Conservation (phyloP, 2,113 vertebrate species). For the Sorex araneus region DNA sequence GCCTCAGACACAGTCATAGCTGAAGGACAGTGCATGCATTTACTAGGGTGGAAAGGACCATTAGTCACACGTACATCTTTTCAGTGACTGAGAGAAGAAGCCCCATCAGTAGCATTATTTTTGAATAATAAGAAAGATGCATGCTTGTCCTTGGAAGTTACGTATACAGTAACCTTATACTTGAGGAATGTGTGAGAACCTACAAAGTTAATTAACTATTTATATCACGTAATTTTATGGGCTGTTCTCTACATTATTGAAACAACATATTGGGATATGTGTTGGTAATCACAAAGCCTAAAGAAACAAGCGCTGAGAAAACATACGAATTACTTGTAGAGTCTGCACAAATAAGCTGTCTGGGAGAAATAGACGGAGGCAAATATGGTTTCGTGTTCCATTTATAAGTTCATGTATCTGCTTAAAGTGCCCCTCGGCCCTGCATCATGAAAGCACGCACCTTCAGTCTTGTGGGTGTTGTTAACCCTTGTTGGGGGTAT, state of each 20-base stretch:
- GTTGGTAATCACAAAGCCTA: neutral
- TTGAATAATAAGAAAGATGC: constrained; percentile 78
- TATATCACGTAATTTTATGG: neutral
- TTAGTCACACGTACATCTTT: constrained; percentile 80
- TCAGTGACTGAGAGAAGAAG: constrained; percentile 73
- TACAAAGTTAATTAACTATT: constrained; percentile 64
- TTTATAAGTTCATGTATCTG: neutral
- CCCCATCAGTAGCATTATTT: constrained; percentile 76
- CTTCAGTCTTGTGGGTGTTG: rapidly evolving
- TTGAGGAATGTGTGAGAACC: constrained; percentile 48
- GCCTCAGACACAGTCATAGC: constrained; percentile 46
- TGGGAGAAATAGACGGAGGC: neutral
- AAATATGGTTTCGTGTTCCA: neutral
- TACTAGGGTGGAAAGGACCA: constrained; percentile 68
- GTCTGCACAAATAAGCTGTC: constrained; percentile 1
- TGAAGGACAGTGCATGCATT: constrained; percentile 79
- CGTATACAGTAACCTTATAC: constrained; percentile 62
- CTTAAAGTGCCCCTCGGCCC: neutral
- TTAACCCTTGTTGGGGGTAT: too few species aligned
- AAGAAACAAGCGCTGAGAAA: constrained; percentile 53
- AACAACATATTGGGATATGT: neutral
- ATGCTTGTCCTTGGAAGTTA: constrained; percentile 77
- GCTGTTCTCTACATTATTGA: constrained; percentile 19
- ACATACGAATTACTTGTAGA: neutral
- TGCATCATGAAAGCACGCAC: neutral